Evolutionary conservation across 2,797 vertebrate genomes (phyloP).

Genomic region (Phoxinus dragarum): DNA sequence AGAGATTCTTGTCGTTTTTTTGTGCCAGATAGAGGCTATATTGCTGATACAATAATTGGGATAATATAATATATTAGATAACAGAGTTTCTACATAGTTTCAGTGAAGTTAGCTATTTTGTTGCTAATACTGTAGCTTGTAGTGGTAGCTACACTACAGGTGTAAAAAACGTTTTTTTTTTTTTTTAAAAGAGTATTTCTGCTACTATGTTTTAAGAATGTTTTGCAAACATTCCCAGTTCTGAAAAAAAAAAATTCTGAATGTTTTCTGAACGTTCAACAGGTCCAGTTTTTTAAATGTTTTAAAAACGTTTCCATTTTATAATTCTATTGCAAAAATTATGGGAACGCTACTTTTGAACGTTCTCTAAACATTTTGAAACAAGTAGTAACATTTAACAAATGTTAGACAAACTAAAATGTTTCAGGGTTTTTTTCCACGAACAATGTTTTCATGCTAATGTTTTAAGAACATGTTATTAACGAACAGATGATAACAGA

Average conservation of each 20-base stretch:
- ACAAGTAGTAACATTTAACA: background rate
- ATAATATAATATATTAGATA: background rate
- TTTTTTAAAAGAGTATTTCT: background rate
- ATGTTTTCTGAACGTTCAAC: background rate
- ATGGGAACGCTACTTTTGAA: background rate
- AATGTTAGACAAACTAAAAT: background rate
- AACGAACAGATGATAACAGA: background rate
- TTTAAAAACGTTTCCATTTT: background rate
- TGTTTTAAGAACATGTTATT: background rate
- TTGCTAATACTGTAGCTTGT: background rate
- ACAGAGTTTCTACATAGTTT: background rate
- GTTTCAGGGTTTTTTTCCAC: background rate
- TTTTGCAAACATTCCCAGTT: too few relatives aligned
- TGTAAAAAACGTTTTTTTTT: too few relatives aligned
- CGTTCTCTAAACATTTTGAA: background rate
- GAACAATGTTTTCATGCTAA: too few relatives aligned
- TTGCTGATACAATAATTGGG: constrained; percentile 20
- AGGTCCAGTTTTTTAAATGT: background rate
- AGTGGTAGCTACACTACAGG: too few relatives aligned
- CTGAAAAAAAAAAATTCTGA: too few relatives aligned
- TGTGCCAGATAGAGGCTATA: background rate
- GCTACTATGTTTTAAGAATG: background rate
- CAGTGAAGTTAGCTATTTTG: background rate
- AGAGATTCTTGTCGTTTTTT: background rate
- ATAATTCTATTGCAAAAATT: background rate